Conservation (phyloP, 92 coral and sea anemone genomes). For the Siderastrea radians region DNA sequence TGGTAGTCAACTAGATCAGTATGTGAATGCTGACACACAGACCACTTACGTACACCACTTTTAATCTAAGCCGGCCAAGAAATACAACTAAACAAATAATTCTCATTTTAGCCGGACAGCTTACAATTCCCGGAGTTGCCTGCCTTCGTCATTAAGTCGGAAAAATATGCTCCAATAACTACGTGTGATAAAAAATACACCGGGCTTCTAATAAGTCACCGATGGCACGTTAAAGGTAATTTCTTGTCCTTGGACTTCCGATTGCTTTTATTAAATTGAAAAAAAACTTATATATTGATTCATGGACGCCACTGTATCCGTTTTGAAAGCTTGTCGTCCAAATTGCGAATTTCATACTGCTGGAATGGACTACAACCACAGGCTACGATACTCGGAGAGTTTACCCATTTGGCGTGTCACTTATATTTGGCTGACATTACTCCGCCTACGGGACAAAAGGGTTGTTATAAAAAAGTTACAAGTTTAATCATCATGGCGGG, state of each 20-base stretch:
- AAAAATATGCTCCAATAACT: no score
- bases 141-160: background rate
- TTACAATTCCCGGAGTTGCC: background rate
- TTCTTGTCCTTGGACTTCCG: constrained; percentile 40
- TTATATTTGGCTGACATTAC: background rate
- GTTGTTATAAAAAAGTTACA: constrained; percentile 7
- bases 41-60: background rate
- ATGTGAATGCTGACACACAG: no score
- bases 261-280: constrained; percentile 31
- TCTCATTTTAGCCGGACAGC: background rate
- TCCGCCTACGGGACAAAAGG: background rate
- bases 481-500: background rate
- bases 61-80: constrained; percentile 2
- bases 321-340: background rate
- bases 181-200: no score
- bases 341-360: background rate
- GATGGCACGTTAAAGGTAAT: background rate
- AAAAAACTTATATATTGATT: constrained; percentile 11
- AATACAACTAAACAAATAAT: background rate
- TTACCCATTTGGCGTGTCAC: background rate
- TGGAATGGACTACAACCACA: background rate
- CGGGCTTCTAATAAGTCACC: background rate
- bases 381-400: background rate
- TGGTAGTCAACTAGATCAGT: no score
- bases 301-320: constrained; percentile 14